phyloP scores from a whole-genome alignment of 2,113 vertebrate species.

The Cnemophilus loriae region DNA sequence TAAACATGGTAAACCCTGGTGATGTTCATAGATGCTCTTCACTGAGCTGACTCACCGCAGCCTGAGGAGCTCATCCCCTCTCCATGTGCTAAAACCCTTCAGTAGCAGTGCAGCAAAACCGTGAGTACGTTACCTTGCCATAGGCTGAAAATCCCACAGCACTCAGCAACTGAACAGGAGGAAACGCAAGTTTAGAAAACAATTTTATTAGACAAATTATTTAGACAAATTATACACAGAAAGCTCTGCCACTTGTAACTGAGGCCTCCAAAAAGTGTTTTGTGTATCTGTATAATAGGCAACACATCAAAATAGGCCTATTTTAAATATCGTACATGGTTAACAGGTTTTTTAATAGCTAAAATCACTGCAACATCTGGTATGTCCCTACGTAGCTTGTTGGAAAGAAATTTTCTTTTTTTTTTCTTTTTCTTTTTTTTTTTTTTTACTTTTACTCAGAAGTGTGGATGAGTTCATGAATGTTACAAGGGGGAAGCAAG shows the following conservation, averaged over 20 bases:
- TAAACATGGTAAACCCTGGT: background rate
- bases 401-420: constrained; percentile 41
- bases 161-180: constrained; percentile 36
- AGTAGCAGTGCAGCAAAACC: background rate
- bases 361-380: constrained; percentile 94
- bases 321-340: constrained; percentile 98
- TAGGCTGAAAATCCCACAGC: background rate
- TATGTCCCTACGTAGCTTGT: constrained; percentile 79
- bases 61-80: background rate
- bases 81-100: background rate
- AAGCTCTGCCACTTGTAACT: constrained; percentile 99
- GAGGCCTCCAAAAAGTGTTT: constrained; percentile 94
- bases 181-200: constrained; percentile 93
- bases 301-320: constrained; percentile 99
- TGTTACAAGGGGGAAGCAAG: constrained; percentile 91
- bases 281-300: constrained; percentile 98
- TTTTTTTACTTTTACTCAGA: constrained; percentile 50
- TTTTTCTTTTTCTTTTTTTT: no score
- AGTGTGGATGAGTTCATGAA: constrained; percentile 88
- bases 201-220: constrained; percentile 99
- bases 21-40: background rate
- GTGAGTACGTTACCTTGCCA: fast-evolving
- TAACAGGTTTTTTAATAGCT: constrained; percentile 77
- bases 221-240: constrained; percentile 99
- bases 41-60: background rate